Percentiles rank a stretch among this genome's conserved stretches.
These are phyloP conservation scores for Crotalus tigris DNA, from an alignment of 2,113 vertebrate genomes.

Conservation along the genomic window DNA sequence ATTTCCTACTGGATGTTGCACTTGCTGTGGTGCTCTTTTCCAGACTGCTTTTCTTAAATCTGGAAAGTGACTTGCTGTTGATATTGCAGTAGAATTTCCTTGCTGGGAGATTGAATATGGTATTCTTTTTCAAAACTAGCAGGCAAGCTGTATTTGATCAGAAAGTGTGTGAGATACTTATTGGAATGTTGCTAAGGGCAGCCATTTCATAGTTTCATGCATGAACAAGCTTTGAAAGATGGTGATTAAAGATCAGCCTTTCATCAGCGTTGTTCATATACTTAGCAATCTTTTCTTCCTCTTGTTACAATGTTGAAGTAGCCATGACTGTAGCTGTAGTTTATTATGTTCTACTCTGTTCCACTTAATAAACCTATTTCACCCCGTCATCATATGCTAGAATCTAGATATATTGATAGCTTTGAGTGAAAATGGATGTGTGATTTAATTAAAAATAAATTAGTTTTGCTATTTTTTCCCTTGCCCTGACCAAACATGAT, in stretches of 20 bases:
- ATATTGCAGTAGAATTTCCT: neutral
- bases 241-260: neutral
- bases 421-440: neutral
- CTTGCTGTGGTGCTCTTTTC: neutral
- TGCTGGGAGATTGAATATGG: neutral
- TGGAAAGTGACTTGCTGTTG: neutral
- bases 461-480: neutral
- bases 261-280: neutral
- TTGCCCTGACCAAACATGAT: neutral
- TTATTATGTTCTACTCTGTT: neutral
- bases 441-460: neutral
- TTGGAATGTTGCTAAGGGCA: neutral
- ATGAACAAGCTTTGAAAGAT: neutral
- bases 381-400: neutral
- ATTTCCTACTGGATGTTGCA: neutral
- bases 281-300: neutral
- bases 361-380: neutral
- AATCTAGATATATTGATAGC: neutral
- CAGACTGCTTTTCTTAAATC: neutral
- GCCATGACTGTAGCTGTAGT: neutral
- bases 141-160: neutral
- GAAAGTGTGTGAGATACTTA: neutral
- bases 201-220: neutral
- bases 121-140: neutral
- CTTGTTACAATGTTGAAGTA: neutral